A percentile compares a stretch with the other conserved stretches of the same genome.
Evolutionary conservation across 2,888 invertebrate species (phyloP).

Genomic region (Aphrophora alni): DNA sequence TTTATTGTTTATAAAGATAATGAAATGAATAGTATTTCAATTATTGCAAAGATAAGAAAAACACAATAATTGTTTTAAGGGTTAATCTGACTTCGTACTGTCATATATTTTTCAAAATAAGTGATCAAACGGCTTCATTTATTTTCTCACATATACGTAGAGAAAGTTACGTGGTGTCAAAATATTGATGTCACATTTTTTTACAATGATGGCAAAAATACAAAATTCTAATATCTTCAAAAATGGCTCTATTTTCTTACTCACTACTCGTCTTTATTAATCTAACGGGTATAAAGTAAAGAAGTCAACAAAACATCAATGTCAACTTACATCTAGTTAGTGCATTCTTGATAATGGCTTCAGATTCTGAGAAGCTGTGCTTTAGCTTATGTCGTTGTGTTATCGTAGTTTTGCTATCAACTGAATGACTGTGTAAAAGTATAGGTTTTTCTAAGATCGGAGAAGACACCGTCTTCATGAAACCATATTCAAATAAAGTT

Average conservation of each 20-base stretch:
- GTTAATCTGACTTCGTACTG: constrained; percentile 2
- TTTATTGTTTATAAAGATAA: too few species aligned
- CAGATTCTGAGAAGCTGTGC: constrained; percentile 77
- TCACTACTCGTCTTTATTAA: too few species aligned
- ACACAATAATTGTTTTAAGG: constrained; percentile 21
- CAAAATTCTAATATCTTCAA: too few species aligned
- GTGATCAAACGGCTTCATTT: too few species aligned
- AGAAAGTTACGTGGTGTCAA: too few species aligned
- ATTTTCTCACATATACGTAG: too few species aligned
- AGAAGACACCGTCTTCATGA: constrained; percentile 31
- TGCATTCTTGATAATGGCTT: constrained; percentile 74
- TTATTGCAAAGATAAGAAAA: background rate
- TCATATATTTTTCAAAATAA: too few species aligned
- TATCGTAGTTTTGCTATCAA: background rate
- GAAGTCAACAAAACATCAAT: too few species aligned
- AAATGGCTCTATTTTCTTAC: too few species aligned
- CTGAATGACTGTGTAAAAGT: constrained; percentile 39
- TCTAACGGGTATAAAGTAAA: too few species aligned
- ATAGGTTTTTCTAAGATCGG: background rate
- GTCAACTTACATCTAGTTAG: constrained; percentile 70
- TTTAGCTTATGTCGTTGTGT: constrained; percentile 56
- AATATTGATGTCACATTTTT: too few species aligned
- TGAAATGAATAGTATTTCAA: constrained; percentile 31
- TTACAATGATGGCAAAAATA: too few species aligned
- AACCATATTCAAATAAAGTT: constrained; percentile 49